Evolutionary conservation across 30 jellyfish, hydroid and myxozoan species (phyloP), one percentile per base, ranked within the genome.

Genomic region (Chrysaora quinquecirrha): DNA sequence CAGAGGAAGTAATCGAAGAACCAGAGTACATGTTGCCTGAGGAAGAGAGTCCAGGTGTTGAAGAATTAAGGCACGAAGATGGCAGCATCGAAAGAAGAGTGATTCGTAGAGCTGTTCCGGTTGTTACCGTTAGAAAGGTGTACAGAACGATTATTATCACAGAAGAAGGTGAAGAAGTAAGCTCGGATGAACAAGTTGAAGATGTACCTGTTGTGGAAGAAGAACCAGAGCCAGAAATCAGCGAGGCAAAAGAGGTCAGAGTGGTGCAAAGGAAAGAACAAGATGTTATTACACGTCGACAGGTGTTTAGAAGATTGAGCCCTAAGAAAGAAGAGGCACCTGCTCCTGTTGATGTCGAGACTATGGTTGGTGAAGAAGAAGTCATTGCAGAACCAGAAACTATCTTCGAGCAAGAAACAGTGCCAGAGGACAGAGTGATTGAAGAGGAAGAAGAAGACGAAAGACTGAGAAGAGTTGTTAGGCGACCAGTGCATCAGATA

Each of bases 121-220:
- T 89, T 82, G 88, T 89, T 34, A 89, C 97, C 0, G 88, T 84
- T 31, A 75, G 97, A 28, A 90, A 95, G 63, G 96, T 90, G 54
- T 79, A 79, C 87, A 77, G 94, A 32, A 83, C 93, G 34, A 38
- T 77, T 14, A 61, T 90, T 48, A 19, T 75, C 21, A 70, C 86
- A 9, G 87, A 82, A 46, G 30, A 71, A 25, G 87, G 85, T n/a
- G 84, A 72, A 12, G 84, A 72, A 71, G 23, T 29, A 50, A 29
- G 54, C 54, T 14, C 6, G 6, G 54, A 38, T 14, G 54, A 38
- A 14, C 6, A 6, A 3, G 54, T 38, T 6, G 54, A 38, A 38
- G 54, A 3, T 38, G 54, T 38, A 38, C 54, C 54, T 3, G 6
- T 38, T 38, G 54, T 14, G 11, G 54, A 6, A 38, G 14, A 3